Evolutionary conservation across 1,140 invertebrate genomes (phyloP), one percentile per base, ranked within the genome.

Genomic region (Drosophila pectinifera): DNA sequence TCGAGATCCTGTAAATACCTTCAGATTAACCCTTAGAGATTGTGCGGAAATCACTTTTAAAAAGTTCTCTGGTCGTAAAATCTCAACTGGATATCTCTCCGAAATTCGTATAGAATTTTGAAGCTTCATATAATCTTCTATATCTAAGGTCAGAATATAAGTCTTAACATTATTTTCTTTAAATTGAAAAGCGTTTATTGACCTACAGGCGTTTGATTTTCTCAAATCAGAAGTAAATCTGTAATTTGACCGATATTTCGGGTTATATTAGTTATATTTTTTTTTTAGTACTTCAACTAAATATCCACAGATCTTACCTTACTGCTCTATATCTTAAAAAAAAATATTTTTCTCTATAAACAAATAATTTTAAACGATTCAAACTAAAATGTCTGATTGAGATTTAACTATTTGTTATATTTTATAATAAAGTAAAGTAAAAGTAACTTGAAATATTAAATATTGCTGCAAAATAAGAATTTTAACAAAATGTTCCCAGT

Each of bases 1-100:
- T 42, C 5, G 20, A 6, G 39, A 54, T 54, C 62, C 39, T 69
- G 36, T n/a, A 16, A 31, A 69, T 70, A 28, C 31, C 22, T 31
- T 36, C 13, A n/a, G 18, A 36, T 53, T 53, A 53, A 53, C 49
- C 49, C 49, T 36, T 53, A 53, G 36, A 34, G 20, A 51, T n/a
- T n/a, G n/a, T n/a, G n/a, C n/a, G n/a, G n/a, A n/a, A 49, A 31
- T 31, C 0, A 18, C 2, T 31, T 20, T 1, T n/a, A 18, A 31
- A 31, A 31, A 49, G 48, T 49, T 49, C 18, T 7, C 16, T 36
- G 6, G 14, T 51, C 16, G 49, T 13, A 10, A 39, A 20, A 36
- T n/a, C 4, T 14, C 4, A 4, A 34, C 31, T 18, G 13, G 28
- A 31, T n/a, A 20, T 34, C 20, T 20, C 4, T 1, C 4, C 0